Evolutionary conservation across 2,888 invertebrate species (phyloP).

Genomic region (Ceratothoa steindachneri): DNA sequence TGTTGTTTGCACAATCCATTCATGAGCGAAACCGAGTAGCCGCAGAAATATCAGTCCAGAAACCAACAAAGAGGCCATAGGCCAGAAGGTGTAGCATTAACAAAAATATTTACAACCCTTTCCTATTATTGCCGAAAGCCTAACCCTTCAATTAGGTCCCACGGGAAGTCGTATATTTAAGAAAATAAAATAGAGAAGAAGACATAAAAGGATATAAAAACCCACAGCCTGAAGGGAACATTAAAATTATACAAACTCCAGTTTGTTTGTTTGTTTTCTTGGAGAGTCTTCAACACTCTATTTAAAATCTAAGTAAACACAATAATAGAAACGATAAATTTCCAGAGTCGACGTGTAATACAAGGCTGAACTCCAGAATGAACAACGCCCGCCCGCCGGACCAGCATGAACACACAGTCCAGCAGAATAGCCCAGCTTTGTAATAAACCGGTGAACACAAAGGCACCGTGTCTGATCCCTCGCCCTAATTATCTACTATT

Average conservation of each 20-base stretch:
- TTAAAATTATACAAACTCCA: background rate
- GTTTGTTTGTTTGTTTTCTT: background rate
- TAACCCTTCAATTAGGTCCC: background rate
- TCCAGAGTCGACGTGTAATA: background rate
- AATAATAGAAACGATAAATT: background rate
- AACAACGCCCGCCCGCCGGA: no score
- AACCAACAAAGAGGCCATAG: background rate
- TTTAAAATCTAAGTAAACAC: constrained; percentile 4
- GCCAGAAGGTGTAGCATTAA: background rate
- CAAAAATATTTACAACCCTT: constrained; percentile 2
- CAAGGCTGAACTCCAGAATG: no score
- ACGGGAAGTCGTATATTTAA: background rate
- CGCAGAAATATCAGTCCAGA: background rate
- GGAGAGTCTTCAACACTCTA: background rate
- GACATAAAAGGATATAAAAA: background rate
- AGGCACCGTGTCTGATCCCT: background rate
- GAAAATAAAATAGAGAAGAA: background rate
- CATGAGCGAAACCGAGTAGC: background rate
- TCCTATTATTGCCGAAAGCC: constrained; percentile 1
- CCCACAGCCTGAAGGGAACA: background rate
- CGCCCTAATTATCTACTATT: background rate
- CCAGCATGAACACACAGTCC: no score
- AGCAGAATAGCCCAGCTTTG: background rate
- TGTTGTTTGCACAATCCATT: background rate
- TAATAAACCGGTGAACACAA: background rate